Percentiles rank a stretch among this genome's conserved stretches.
These are phyloP conservation scores for Steatocranus sp. DNA, from an alignment of 2,797 vertebrate genomes.

Conservation along the genomic window DNA sequence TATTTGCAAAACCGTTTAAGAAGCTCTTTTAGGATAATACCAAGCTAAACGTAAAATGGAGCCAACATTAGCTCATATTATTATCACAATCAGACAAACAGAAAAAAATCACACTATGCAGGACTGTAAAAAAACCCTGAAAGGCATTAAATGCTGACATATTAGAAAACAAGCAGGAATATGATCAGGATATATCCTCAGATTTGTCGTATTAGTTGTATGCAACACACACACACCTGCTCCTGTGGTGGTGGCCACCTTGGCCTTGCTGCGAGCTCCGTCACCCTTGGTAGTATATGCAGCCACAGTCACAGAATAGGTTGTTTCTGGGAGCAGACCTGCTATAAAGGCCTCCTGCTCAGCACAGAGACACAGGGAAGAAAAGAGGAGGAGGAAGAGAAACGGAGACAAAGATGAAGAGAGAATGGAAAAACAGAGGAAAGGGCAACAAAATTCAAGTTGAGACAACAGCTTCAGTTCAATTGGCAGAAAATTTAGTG, in stretches of 20 bases:
- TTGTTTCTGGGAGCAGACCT: conserved; percentile 89
- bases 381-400: background rate
- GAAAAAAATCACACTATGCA: fast-evolving
- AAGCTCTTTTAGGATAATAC: background rate
- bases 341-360: conserved; percentile 85
- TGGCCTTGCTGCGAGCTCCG: conserved; percentile 92
- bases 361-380: background rate
- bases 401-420: background rate
- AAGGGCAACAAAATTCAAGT: background rate
- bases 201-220: background rate
- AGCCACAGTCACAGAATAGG: conserved; percentile 90
- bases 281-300: conserved; percentile 94
- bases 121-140: background rate
- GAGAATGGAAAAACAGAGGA: background rate
- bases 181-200: fast-evolving
- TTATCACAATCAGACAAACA: background rate
- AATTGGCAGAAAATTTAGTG: background rate
- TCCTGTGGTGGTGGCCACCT: conserved; percentile 87
- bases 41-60: background rate
- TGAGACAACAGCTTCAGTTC: background rate
- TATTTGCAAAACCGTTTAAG: background rate
- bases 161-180: background rate
- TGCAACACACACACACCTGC: conserved; percentile 80
- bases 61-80: background rate
- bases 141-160: background rate